These are phyloP conservation scores for Nemopilema nomurai DNA, from an alignment of 30 jellyfish, hydroid and myxozoan species.

Conservation along the genomic window DNA sequence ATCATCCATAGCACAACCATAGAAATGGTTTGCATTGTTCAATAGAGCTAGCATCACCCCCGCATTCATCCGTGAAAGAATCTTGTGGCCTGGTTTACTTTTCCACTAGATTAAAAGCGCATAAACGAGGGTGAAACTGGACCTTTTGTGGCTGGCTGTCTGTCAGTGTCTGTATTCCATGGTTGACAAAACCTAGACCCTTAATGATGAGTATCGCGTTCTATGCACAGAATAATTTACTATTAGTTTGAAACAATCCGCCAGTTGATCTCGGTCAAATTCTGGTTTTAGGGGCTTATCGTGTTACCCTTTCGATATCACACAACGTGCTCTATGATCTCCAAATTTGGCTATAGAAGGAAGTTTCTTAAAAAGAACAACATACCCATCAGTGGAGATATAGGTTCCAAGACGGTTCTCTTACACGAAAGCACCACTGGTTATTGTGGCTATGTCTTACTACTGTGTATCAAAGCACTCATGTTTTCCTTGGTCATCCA, in stretches of 20 bases:
- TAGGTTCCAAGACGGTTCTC: no score
- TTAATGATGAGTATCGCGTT: neutral
- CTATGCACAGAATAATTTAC: neutral
- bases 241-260: neutral
- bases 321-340: neutral
- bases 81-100: slow-evolving; percentile 17
- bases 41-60: neutral
- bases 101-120: neutral
- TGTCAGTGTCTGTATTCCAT: neutral
- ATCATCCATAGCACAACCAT: neutral
- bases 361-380: neutral
- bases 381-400: no score
- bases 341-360: neutral
- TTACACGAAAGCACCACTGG: no score
- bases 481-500: no score
- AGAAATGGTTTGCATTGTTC: neutral
- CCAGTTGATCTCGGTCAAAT: neutral
- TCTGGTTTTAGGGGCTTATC: neutral
- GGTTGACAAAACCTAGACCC: neutral
- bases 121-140: neutral
- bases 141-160: neutral
- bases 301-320: neutral
- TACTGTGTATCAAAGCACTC: no score
- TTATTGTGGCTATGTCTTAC: no score
- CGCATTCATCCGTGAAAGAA: slow-evolving; percentile 25